Conservation (phyloP, 2,888 invertebrate species). For the Torymus auratus region DNA sequence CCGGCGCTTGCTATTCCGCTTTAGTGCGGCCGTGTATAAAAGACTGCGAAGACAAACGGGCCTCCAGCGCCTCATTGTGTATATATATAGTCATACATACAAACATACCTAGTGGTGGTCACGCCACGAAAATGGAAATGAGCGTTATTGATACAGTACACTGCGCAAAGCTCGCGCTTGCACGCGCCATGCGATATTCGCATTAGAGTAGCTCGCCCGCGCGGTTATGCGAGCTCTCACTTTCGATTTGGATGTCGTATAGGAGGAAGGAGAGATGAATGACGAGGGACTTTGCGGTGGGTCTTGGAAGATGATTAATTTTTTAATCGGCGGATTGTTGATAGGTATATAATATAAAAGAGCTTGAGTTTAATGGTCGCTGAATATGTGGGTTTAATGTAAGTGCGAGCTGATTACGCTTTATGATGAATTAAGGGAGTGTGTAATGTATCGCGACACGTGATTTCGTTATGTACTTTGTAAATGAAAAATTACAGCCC, state of each 20-base stretch:
- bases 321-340: too few relatives aligned
- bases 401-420: too few relatives aligned
- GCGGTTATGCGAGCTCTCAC: not conserved
- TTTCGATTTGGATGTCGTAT: slow-evolving; percentile 13
- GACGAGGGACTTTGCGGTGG: too few relatives aligned
- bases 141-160: slow-evolving; percentile 1
- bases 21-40: not conserved
- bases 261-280: too few relatives aligned
- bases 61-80: not conserved
- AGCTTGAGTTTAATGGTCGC: too few relatives aligned
- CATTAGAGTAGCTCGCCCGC: not conserved
- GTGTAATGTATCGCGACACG: too few relatives aligned
- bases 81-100: not conserved
- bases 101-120: slow-evolving; percentile 5
- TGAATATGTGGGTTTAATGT: too few relatives aligned
- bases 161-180: not conserved
- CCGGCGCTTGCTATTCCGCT: not conserved
- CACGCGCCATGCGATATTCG: slow-evolving; percentile 12
- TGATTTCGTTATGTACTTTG: too few relatives aligned
- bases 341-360: too few relatives aligned
- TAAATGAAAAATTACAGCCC: too few relatives aligned
- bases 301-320: too few relatives aligned
- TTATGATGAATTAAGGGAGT: too few relatives aligned
- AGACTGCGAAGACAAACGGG: slow-evolving; percentile 14
- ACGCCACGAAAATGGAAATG: slow-evolving; percentile 34